These are phyloP conservation scores for Bujurquina vittata DNA, from an alignment of 2,113 vertebrate species.

Conservation along the genomic window DNA sequence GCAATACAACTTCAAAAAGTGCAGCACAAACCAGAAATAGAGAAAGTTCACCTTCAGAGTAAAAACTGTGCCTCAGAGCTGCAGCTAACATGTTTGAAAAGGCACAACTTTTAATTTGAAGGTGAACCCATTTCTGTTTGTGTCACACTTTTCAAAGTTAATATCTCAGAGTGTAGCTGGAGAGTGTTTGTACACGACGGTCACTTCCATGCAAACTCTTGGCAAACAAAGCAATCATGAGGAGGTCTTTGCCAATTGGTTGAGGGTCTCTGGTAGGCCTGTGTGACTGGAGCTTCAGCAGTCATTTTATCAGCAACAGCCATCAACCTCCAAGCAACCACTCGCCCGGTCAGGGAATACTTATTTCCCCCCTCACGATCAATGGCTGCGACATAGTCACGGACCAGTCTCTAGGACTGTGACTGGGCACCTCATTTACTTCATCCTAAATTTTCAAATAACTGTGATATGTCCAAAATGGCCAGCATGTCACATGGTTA, in stretches of 20 bases:
- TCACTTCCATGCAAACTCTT: background rate
- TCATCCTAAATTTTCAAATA: accelerated
- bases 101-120: background rate
- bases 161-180: background rate
- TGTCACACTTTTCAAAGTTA: background rate
- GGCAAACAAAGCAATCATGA: background rate
- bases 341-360: background rate
- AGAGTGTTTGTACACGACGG: background rate
- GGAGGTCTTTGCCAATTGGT: background rate
- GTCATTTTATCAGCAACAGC: accelerated
- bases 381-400: too few relatives aligned
- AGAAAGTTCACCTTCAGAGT: too few relatives aligned
- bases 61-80: too few relatives aligned
- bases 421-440: background rate
- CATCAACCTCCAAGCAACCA: background rate
- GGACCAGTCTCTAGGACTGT: background rate
- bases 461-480: background rate
- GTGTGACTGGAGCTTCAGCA: accelerated
- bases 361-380: background rate
- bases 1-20: too few relatives aligned
- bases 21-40: too few relatives aligned
- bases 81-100: background rate
- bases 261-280: background rate
- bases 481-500: background rate
- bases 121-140: background rate